phyloP scores from a whole-genome alignment of 2,113 vertebrate genomes.

The Laterallus jamaicensis region DNA sequence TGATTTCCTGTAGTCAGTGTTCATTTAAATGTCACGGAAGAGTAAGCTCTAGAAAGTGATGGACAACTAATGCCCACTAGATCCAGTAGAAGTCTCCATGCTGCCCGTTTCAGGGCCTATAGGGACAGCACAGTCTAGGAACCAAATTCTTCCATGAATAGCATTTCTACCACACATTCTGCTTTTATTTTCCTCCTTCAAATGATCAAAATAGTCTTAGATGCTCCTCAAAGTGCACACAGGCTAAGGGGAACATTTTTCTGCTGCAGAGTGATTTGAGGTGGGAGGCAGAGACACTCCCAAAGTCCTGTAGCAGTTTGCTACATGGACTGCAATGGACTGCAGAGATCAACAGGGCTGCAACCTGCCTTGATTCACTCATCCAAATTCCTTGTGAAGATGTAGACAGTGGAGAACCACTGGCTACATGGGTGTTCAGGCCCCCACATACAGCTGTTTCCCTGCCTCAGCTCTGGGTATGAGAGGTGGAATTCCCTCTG shows the following conservation, averaged over 20 bases:
- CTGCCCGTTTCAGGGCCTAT: not conserved
- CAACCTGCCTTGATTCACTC: not conserved
- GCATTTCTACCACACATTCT: not conserved
- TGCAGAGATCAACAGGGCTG: not conserved
- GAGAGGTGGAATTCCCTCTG: not conserved
- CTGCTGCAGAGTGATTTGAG: not conserved
- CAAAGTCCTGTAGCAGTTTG: not conserved
- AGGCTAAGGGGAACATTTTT: not conserved
- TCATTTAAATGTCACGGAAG: not conserved
- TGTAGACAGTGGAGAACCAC: not conserved
- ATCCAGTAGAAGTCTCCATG: not conserved
- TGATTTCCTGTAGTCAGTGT: not conserved
- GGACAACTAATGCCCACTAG: not conserved
- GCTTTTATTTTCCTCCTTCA: not conserved
- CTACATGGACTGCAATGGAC: fast-evolving
- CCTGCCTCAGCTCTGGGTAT: not conserved
- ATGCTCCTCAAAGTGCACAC: not conserved
- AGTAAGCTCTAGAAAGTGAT: not conserved
- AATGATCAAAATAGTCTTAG: not conserved
- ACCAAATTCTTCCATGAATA: not conserved
- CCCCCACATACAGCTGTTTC: not conserved
- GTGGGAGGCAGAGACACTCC: not conserved
- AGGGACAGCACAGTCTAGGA: not conserved
- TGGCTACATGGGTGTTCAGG: not conserved
- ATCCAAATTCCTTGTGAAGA: not conserved